Percentiles rank a stretch among this genome's conserved stretches.
Conservation (phyloP, 37 sponge, comb jelly and placozoan genomes). For the Haliclona indistincta region DNA sequence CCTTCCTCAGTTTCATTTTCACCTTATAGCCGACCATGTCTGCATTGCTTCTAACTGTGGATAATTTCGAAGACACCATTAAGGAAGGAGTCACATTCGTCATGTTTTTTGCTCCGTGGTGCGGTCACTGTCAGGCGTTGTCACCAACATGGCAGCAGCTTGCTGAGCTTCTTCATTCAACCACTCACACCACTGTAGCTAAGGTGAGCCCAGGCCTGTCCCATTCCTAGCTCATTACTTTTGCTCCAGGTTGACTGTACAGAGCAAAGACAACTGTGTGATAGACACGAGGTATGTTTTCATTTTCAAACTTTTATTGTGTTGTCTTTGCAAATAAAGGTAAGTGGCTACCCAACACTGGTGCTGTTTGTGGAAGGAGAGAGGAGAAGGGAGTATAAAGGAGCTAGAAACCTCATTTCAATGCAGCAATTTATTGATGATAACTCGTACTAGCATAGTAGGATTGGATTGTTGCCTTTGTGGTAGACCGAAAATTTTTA, state of each 20-base stretch:
- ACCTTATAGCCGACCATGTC: not conserved
- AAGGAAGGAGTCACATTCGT: conserved; percentile 17
- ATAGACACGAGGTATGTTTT: not conserved
- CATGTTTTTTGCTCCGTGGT: conserved; percentile 52
- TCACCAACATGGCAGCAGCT: conserved; percentile 52
- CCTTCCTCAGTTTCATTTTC: not conserved
- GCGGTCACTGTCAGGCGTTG: conserved; percentile 52
- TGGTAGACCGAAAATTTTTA: no score
- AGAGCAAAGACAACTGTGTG: conserved; percentile 24
- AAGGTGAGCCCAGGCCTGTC: conserved; percentile 16
- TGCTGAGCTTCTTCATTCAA: conserved; percentile 15
- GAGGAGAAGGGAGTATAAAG: not conserved
- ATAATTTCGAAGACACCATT: conserved; percentile 4
- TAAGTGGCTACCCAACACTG: conserved; percentile 48
- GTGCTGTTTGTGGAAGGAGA: conserved; percentile 29
- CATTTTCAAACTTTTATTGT: not conserved
- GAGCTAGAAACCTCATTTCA: conserved; percentile 11
- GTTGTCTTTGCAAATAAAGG: not conserved
- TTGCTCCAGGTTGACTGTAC: conserved; percentile 49
- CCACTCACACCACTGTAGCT: conserved; percentile 12
- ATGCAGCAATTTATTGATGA: conserved; percentile 28
- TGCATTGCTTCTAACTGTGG: conserved; percentile 11
- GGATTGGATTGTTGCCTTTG: no score
- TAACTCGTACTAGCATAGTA: not conserved
- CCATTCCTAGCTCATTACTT: not conserved